Conservation (phyloP, 2,797 vertebrate genomes). For the Hyperoplus lanceolatus region DNA sequence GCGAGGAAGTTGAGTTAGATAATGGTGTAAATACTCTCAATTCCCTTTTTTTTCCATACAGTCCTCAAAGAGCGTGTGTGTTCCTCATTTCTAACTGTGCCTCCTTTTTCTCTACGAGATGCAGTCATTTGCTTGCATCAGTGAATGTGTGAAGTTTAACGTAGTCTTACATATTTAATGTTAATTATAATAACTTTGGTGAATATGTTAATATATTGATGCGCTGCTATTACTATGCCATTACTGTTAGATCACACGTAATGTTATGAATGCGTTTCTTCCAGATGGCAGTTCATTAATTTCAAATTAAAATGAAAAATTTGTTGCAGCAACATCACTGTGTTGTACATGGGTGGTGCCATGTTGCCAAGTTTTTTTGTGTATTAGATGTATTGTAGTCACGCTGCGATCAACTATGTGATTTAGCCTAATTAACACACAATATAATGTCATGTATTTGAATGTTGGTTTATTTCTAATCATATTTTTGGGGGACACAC, state of each 20-base stretch:
- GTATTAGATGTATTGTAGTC: conserved; percentile 3
- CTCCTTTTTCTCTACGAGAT: neutral
- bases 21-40: conserved; percentile 30
- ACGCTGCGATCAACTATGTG: conserved; percentile 1
- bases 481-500: too few species aligned
- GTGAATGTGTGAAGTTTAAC: conserved; percentile 16
- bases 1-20: conserved; percentile 19
- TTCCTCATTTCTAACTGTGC: conserved; percentile 2
- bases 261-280: conserved; percentile 6
- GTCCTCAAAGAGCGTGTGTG: conserved; percentile 1
- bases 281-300: conserved; percentile 36
- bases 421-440: neutral
- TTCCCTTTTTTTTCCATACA: conserved; percentile 15
- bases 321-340: conserved; percentile 1
- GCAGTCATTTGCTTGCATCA: conserved; percentile 11
- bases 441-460: neutral
- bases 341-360: conserved; percentile 14
- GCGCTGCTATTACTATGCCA: conserved; percentile 12
- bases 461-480: neutral
- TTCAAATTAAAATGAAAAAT: conserved; percentile 27
- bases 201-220: conserved; percentile 21
- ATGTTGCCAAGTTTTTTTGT: neutral
- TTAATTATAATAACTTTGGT: conserved; percentile 49
- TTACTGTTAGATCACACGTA: conserved; percentile 20
- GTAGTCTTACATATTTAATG: conserved; percentile 36